phyloP scores from a whole-genome alignment of 2,113 vertebrate species.

The Mystacornis crossleyi region DNA sequence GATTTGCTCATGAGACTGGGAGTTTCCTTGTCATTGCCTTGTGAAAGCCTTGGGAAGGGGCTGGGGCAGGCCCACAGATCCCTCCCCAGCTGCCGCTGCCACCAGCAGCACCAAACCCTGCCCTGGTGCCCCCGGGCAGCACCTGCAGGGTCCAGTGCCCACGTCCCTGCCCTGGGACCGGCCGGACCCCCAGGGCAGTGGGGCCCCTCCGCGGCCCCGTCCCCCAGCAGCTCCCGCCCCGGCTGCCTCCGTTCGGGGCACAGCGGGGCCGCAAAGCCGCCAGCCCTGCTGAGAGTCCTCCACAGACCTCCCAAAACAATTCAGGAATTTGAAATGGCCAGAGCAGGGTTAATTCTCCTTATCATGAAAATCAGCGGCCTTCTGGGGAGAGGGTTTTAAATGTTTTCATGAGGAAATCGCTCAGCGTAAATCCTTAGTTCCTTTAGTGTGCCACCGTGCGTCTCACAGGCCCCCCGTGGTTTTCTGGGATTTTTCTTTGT shows the following conservation, averaged over 20 bases:
- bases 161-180: rapidly evolving
- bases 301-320: rapidly evolving
- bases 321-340: background rate
- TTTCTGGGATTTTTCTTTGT: background rate
- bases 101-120: rapidly evolving
- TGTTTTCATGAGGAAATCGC: background rate
- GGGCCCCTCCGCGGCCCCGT: background rate
- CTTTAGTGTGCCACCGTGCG: background rate
- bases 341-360: background rate
- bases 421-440: background rate
- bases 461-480: background rate
- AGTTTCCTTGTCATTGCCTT: rapidly evolving
- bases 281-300: background rate
- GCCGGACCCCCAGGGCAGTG: rapidly evolving
- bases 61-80: background rate
- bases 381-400: background rate
- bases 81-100: background rate
- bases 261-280: rapidly evolving
- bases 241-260: rapidly evolving
- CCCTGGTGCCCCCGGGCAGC: rapidly evolving
- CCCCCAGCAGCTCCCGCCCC: background rate
- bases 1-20: background rate
- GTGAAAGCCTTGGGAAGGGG: background rate
- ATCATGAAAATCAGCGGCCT: background rate
- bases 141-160: rapidly evolving